These are phyloP conservation scores for Ibidorhyncha struthersii DNA, from an alignment of 2,113 vertebrate genomes.

Conservation along the genomic window DNA sequence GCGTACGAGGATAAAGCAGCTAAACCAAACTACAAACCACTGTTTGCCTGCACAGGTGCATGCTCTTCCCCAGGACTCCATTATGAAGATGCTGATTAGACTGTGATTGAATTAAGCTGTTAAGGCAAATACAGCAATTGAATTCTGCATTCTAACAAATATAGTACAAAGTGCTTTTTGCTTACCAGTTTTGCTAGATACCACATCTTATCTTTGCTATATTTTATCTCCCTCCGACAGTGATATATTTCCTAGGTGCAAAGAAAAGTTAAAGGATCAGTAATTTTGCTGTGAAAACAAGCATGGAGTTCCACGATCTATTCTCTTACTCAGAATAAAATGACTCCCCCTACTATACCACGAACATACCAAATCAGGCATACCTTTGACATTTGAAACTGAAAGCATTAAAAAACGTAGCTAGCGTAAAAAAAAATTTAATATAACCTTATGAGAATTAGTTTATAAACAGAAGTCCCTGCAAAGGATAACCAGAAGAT, in stretches of 20 bases:
- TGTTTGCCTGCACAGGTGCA: not conserved
- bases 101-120: not conserved
- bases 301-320: not conserved
- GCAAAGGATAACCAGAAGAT: not conserved
- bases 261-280: not conserved
- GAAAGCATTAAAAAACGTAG: not conserved
- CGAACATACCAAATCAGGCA: not conserved
- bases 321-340: not conserved
- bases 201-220: constrained; percentile 99
- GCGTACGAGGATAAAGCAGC: not conserved
- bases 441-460: not conserved
- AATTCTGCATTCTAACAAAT: not conserved
- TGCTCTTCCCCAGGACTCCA: not conserved
- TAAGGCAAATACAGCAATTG: not conserved
- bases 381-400: not conserved
- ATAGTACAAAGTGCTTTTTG: not conserved
- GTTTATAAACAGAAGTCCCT: not conserved
- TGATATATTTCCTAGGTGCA: constrained; percentile 87
- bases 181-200: constrained; percentile 95
- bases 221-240: constrained; percentile 92
- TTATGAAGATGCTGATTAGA: not conserved
- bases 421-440: not conserved
- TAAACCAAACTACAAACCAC: not conserved
- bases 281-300: not conserved
- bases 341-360: not conserved